Percentiles rank a stretch among this genome's conserved stretches.
Conservation (phyloP, 2,888 invertebrate genomes). For the Agriopis marginaria region DNA sequence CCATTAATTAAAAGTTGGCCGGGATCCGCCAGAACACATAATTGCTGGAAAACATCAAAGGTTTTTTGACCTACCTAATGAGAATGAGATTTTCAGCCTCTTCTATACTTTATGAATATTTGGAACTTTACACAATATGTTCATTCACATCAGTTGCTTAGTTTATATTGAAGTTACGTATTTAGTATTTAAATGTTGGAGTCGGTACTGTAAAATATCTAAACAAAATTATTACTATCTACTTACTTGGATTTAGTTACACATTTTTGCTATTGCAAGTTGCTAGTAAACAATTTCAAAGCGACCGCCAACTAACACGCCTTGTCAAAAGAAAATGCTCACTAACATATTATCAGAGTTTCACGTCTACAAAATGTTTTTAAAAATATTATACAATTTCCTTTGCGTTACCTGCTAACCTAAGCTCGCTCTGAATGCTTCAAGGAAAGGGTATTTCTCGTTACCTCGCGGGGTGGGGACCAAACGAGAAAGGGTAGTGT, state of each 20-base stretch:
- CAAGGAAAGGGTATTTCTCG: slow-evolving; percentile 29
- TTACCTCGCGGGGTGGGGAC: slow-evolving; percentile 12
- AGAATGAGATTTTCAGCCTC: slow-evolving; percentile 31
- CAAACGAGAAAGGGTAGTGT: not conserved
- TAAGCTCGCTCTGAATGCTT: slow-evolving; percentile 24
- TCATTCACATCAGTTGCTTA: slow-evolving; percentile 10
- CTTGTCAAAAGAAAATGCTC: slow-evolving; percentile 21
- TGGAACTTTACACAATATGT: slow-evolving; percentile 4
- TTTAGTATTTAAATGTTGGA: not conserved
- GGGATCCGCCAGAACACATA: slow-evolving; percentile 34
- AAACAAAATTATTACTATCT: no score
- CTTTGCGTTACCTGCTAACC: slow-evolving; percentile 12
- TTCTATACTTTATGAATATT: slow-evolving; percentile 12
- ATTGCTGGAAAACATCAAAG: slow-evolving; percentile 42
- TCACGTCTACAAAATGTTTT: slow-evolving; percentile 23
- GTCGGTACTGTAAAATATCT: no score
- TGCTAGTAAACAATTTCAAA: slow-evolving; percentile 14
- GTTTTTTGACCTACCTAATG: slow-evolving; percentile 32
- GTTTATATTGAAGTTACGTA: slow-evolving; percentile 5
- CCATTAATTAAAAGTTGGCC: slow-evolving; percentile 47
- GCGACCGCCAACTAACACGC: slow-evolving; percentile 11
- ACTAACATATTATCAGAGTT: not conserved
- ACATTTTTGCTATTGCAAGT: no score
- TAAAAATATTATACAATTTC: slow-evolving; percentile 30
- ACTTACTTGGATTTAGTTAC: no score